A percentile compares a stretch with the other conserved stretches of the same genome.
These are phyloP conservation scores for Lasioglossum pauxillum DNA, from an alignment of 2,888 invertebrate species.

Conservation along the genomic window DNA sequence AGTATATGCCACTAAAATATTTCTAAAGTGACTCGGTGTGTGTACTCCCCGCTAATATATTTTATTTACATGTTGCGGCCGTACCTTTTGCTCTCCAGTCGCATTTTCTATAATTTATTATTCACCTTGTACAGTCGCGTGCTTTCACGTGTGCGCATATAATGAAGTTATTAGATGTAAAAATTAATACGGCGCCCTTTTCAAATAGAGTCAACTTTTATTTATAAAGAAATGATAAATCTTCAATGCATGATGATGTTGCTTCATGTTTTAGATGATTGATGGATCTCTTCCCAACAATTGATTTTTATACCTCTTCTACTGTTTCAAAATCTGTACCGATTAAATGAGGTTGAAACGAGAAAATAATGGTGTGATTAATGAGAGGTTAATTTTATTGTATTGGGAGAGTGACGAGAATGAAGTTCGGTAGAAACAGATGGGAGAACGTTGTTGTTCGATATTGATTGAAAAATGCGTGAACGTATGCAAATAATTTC, in stretches of 20 bases:
- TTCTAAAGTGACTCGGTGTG: neutral
- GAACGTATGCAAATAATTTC: neutral
- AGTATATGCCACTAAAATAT: slow-evolving; percentile 79
- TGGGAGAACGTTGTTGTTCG: neutral
- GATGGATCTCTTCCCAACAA: neutral
- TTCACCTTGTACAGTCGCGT: neutral
- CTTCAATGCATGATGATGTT: neutral
- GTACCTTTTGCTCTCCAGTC: neutral
- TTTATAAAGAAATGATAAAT: neutral
- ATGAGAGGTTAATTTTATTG: slow-evolving; percentile 6
- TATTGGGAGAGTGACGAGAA: neutral
- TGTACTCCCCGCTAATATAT: neutral
- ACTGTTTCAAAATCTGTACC: neutral
- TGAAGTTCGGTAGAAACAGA: neutral
- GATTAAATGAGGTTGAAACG: neutral
- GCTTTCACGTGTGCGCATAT: neutral
- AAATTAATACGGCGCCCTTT: neutral
- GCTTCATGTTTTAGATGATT: neutral
- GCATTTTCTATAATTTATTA: slow-evolving; percentile 1
- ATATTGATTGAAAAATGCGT: slow-evolving; percentile 1
- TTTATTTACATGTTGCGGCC: slow-evolving; percentile 12
- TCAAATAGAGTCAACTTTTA: neutral
- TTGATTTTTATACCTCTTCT: neutral
- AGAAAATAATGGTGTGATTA: neutral
- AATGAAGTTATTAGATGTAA: neutral